Base-by-base conservation (phyloP, 2,888 invertebrate genomes). In the Pasiphila rectangulata region DNA sequence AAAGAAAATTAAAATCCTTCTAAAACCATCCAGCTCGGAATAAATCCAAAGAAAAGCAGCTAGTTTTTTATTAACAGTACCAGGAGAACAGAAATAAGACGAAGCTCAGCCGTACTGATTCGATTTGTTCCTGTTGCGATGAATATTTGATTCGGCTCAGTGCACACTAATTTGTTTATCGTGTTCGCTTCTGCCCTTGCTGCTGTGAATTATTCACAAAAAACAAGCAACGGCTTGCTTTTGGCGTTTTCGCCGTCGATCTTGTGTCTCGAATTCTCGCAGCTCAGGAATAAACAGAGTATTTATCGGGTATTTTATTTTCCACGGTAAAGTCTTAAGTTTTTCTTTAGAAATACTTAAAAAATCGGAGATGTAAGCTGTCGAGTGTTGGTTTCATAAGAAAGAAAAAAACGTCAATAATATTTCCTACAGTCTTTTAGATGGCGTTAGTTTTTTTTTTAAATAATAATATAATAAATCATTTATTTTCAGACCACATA, bases 141-240 rank as follows among this genome's bases (percentile, higher is more conserved):
- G 86, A 89, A 89, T 89, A 83, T 88, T 89, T 88, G 85, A 89
- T 87, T 72, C 75, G 76, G 69, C 79, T 86, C 86, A 84, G 79
- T 88, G 86, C 83, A 81, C 84, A 77, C 85, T 88, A 87, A 87
- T 88, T 87, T 88, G 87, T 87, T 86, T 87, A 87, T 80, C 82
- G 83, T 79, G 81, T 29, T 39, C 48, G 39, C 76, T 78, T 67
- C 77, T 79, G 74, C 71, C 75, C 69, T 68, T 69, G 70, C 73
- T 81, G 72, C 64, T 62, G 57, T 76, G 66, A 72, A 74, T 75
- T 72, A 72, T 73, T 73, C 58, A 74, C 57, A 54, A 63, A 62
- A 54, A 56, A 56, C 47, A 62, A 27, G 42, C 45, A 6, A n/a
- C n/a, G 32, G 10, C 32, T n/a, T 32, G 17, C 9, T 32, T 32